phyloP scores from a whole-genome alignment of 2,888 invertebrate genomes.

The Disparrhopalites patrizii region DNA sequence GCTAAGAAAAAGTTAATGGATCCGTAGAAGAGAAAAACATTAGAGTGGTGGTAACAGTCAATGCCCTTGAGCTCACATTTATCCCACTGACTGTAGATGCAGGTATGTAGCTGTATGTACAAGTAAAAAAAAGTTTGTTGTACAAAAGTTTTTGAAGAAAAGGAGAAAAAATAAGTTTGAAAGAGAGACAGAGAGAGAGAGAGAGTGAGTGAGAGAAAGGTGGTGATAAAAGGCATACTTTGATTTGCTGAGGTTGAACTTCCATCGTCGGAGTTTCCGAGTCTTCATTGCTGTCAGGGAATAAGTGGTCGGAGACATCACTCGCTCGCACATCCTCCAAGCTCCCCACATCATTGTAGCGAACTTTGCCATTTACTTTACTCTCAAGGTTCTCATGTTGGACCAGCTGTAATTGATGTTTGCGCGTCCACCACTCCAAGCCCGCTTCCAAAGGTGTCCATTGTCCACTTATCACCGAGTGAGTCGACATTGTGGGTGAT shows the following conservation, averaged over 20 bases:
- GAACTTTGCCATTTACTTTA: constrained; percentile 50
- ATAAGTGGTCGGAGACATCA: constrained; percentile 19
- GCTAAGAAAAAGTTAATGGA: too few relatives aligned
- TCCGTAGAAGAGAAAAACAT: too few relatives aligned
- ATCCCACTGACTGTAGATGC: too few relatives aligned
- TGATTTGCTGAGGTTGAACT: constrained; percentile 24
- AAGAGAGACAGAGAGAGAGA: background rate
- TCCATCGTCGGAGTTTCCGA: constrained; percentile 16
- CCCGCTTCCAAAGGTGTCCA: constrained; percentile 45
- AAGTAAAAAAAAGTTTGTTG: too few relatives aligned
- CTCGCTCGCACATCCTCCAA: constrained; percentile 51
- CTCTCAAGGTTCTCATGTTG: constrained; percentile 32
- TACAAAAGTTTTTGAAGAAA: too few relatives aligned
- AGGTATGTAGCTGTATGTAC: too few relatives aligned
- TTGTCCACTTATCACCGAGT: constrained; percentile 43
- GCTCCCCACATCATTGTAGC: constrained; percentile 56
- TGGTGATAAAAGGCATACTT: constrained; percentile 11
- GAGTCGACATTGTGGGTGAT: constrained; percentile 29
- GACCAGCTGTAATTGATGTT: constrained; percentile 22
- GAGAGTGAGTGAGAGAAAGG: background rate
- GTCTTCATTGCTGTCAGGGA: constrained; percentile 20
- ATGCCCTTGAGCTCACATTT: too few relatives aligned
- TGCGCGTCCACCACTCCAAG: constrained; percentile 32
- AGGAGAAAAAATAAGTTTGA: background rate
- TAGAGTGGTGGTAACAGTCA: too few relatives aligned